These are phyloP conservation scores for Melanotaenia duboulayi DNA, from an alignment of 2,113 vertebrate genomes.

Conservation along the genomic window DNA sequence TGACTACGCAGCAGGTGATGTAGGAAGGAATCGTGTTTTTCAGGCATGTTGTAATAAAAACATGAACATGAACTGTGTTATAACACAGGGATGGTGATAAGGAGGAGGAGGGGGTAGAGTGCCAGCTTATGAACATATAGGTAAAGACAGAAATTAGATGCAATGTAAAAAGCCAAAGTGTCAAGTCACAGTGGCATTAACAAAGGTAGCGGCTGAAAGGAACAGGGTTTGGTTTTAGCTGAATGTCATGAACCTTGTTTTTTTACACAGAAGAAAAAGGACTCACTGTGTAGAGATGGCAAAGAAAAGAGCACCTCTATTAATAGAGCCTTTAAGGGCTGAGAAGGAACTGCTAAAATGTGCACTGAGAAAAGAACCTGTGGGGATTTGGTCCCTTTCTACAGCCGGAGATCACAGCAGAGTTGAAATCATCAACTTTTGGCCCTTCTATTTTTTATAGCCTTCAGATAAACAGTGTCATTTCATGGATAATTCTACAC, in stretches of 20 bases:
- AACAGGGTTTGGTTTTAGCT: constrained; percentile 6
- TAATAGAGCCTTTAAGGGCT: constrained; percentile 75
- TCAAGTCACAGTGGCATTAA: constrained; percentile 3
- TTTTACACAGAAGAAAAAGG: constrained; percentile 46
- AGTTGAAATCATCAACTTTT: neutral
- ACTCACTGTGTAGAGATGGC: constrained; percentile 45
- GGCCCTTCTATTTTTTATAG: constrained; percentile 10
- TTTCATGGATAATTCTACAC: constrained; percentile 1
- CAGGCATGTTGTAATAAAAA: constrained; percentile 32
- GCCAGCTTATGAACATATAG: constrained; percentile 4
- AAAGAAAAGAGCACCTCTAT: constrained; percentile 68
- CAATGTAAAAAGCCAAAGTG: constrained; percentile 2
- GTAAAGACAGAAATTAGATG: neutral
- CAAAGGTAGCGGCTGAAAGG: neutral
- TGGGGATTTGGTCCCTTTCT: constrained; percentile 25
- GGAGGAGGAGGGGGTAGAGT: neutral
- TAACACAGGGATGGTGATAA: neutral
- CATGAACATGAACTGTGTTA: constrained; percentile 12
- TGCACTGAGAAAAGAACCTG: constrained; percentile 50
- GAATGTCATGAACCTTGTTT: constrained; percentile 37
- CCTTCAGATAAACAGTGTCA: constrained; percentile 23
- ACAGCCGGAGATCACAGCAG: constrained; percentile 15
- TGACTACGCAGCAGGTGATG: constrained; percentile 8
- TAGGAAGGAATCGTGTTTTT: constrained; percentile 12
- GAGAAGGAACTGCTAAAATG: constrained; percentile 41